phyloP scores from a whole-genome alignment of 2,888 invertebrate species.

The Celastrina argiolus region DNA sequence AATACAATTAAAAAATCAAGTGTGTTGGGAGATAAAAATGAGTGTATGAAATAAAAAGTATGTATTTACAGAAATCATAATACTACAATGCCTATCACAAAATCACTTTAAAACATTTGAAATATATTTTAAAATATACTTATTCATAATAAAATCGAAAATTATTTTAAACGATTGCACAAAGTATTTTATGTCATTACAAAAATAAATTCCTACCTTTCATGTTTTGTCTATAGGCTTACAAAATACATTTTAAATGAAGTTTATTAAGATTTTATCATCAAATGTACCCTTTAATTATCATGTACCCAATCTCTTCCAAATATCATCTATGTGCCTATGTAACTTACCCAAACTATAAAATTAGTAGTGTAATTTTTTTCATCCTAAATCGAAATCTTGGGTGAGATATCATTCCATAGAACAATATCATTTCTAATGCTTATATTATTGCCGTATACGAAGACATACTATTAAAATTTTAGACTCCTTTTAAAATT shows the following conservation, averaged over 20 bases:
- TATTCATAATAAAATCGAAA: neutral
- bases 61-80: neutral
- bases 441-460: neutral
- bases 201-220: too few relatives aligned
- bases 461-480: neutral
- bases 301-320: neutral
- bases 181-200: neutral
- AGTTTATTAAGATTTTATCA: constrained; percentile 2
- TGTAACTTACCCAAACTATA: neutral
- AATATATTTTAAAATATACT: neutral
- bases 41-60: neutral
- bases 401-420: neutral
- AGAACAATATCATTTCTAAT: neutral
- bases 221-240: too few relatives aligned
- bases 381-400: neutral
- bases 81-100: neutral
- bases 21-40: neutral
- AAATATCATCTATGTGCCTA: constrained; percentile 18
- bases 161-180: neutral
- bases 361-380: neutral
- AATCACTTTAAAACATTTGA: neutral
- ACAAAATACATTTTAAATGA: too few relatives aligned
- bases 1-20: neutral
- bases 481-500: too few relatives aligned
- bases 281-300: neutral